phyloP scores from a whole-genome alignment of 2,113 vertebrate genomes.

The Lethenteron reissneri region DNA sequence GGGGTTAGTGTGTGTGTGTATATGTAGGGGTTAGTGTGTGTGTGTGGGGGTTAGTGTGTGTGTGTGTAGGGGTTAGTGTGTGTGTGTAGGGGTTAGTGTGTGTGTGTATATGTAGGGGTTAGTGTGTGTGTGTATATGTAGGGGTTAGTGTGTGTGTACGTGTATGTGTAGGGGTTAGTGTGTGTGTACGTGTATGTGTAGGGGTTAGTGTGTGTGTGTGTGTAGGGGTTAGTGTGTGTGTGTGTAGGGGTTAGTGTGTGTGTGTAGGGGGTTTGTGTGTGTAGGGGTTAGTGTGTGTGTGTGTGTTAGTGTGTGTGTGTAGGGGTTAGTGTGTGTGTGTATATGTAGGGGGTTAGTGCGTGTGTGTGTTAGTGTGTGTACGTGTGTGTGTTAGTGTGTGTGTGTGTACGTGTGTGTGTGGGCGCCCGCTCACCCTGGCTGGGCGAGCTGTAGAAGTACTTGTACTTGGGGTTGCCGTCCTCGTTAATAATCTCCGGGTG shows the following conservation, averaged over 20 bases:
- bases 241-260: too few species aligned
- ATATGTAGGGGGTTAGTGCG: too few species aligned
- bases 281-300: background rate
- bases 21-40: too few species aligned
- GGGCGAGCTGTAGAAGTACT: slow-evolving; percentile 80
- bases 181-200: slow-evolving; percentile 1
- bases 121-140: background rate
- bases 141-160: background rate
- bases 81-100: too few species aligned
- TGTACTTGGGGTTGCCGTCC: slow-evolving; percentile 84
- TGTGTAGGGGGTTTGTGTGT: too few species aligned
- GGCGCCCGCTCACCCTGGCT: slow-evolving; percentile 48
- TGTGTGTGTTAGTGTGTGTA: too few species aligned
- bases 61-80: too few species aligned
- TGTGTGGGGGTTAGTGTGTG: too few species aligned
- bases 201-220: background rate
- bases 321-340: too few species aligned
- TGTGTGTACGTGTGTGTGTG: background rate
- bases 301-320: too few species aligned
- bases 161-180: background rate
- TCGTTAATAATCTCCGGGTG: slow-evolving; percentile 76
- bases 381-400: background rate
- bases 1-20: too few species aligned
- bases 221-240: background rate
- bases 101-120: too few species aligned